phyloP scores from a whole-genome alignment of 2,797 vertebrate species.

The Rhabdophis nuchalis region DNA sequence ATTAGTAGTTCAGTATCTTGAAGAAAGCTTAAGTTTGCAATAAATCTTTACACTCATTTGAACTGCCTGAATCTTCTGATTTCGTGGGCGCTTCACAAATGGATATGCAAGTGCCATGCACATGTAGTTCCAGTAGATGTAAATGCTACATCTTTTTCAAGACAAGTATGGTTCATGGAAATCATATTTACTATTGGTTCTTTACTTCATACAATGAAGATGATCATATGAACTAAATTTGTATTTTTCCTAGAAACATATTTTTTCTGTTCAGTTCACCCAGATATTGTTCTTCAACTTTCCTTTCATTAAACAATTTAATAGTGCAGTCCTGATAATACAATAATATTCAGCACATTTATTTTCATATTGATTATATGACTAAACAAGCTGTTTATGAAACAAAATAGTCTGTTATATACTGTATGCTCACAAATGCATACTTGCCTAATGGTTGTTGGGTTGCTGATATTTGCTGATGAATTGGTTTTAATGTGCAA shows the following conservation, averaged over 20 bases:
- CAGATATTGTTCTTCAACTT: not conserved
- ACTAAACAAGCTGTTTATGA: not conserved
- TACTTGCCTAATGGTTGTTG: not conserved
- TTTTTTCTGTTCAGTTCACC: not conserved
- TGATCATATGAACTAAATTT: not conserved
- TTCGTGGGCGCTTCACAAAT: not conserved
- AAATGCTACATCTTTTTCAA: not conserved
- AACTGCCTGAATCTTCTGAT: not conserved
- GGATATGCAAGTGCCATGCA: not conserved
- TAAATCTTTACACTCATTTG: not conserved
- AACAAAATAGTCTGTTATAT: not conserved
- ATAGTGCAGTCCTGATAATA: not conserved
- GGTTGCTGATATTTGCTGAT: not conserved
- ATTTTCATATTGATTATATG: constrained; percentile 12
- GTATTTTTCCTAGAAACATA: not conserved
- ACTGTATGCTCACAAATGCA: not conserved
- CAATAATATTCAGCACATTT: not conserved
- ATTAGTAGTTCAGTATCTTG: not conserved
- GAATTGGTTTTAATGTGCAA: not conserved
- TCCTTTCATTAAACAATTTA: not conserved
- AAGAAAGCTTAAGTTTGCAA: not conserved
- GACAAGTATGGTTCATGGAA: not conserved
- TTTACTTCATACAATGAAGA: not conserved
- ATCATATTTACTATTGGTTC: not conserved
- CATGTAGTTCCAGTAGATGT: not conserved